These are phyloP conservation scores for Cladorhizidae sp. DNA, from an alignment of 37 sponge, comb jelly and placozoan genomes.

Conservation along the genomic window DNA sequence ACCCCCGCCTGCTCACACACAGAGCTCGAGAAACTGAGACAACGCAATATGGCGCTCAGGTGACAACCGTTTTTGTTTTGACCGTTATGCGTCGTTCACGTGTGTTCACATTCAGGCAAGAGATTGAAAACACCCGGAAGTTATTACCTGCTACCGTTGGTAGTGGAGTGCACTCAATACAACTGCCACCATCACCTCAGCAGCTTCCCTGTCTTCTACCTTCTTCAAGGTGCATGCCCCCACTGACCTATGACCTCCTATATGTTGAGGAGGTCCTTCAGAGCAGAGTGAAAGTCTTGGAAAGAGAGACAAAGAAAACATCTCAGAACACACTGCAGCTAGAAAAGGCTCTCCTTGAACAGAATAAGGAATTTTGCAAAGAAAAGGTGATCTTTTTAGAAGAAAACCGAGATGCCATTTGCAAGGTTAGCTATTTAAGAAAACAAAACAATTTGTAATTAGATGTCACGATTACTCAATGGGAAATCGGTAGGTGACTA, in stretches of 20 bases:
- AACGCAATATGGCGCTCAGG: background rate
- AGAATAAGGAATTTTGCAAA: background rate
- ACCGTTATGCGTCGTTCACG: background rate
- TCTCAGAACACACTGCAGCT: conserved; percentile 4
- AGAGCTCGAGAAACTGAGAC: background rate
- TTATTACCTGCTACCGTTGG: background rate
- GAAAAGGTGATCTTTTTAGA: background rate
- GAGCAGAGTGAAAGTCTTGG: conserved; percentile 24
- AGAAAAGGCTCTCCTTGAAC: background rate
- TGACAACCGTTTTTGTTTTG: background rate
- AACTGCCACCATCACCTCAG: background rate
- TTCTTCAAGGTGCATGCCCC: background rate
- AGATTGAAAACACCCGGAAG: too few species aligned
- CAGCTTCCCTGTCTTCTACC: background rate
- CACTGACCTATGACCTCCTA: conserved; percentile 21
- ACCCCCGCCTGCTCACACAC: background rate
- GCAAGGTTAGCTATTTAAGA: background rate
- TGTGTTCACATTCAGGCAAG: too few species aligned
- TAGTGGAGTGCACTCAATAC: background rate
- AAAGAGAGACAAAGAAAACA: conserved; percentile 19
- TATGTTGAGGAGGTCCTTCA: conserved; percentile 35
- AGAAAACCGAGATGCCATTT: background rate
- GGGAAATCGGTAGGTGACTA: background rate
- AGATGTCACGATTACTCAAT: background rate
- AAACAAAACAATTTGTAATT: background rate